Percentiles rank a stretch among this genome's conserved stretches.
These are phyloP conservation scores for Zalophus californianus DNA, from an alignment of 2,797 vertebrate species.

Conservation along the genomic window DNA sequence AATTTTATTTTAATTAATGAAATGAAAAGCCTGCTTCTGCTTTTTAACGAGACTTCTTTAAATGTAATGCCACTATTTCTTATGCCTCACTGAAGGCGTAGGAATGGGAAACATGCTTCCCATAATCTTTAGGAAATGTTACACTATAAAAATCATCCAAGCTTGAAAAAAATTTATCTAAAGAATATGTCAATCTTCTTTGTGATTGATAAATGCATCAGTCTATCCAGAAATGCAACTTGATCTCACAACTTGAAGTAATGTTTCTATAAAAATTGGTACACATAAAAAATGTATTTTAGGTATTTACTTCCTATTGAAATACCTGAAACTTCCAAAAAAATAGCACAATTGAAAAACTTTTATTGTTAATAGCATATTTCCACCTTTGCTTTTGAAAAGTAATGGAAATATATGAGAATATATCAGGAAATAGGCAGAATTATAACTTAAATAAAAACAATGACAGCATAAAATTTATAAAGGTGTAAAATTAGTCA, in stretches of 20 bases:
- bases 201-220: background rate
- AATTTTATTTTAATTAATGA: slow-evolving; percentile 7
- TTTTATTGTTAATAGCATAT: slow-evolving; percentile 66
- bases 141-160: background rate
- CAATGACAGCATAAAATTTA: slow-evolving; percentile 22
- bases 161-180: slow-evolving; percentile 25
- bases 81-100: background rate
- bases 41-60: slow-evolving; percentile 34
- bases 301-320: slow-evolving; percentile 1
- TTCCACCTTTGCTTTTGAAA: slow-evolving; percentile 43
- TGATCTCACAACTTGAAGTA: background rate
- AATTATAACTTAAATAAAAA: slow-evolving; percentile 72
- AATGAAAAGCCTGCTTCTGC: background rate
- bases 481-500: slow-evolving; percentile 47
- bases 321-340: slow-evolving; percentile 56
- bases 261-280: slow-evolving; percentile 6
- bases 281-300: slow-evolving; percentile 6
- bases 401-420: slow-evolving; percentile 63
- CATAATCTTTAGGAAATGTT: slow-evolving; percentile 27
- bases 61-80: slow-evolving; percentile 33
- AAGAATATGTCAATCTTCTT: background rate
- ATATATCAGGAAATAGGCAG: slow-evolving; percentile 12
- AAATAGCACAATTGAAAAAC: slow-evolving; percentile 3
- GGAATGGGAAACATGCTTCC: background rate
- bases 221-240: slow-evolving; percentile 24